Base-by-base conservation (phyloP, 2,797 vertebrate species). In the Prionace glauca region DNA sequence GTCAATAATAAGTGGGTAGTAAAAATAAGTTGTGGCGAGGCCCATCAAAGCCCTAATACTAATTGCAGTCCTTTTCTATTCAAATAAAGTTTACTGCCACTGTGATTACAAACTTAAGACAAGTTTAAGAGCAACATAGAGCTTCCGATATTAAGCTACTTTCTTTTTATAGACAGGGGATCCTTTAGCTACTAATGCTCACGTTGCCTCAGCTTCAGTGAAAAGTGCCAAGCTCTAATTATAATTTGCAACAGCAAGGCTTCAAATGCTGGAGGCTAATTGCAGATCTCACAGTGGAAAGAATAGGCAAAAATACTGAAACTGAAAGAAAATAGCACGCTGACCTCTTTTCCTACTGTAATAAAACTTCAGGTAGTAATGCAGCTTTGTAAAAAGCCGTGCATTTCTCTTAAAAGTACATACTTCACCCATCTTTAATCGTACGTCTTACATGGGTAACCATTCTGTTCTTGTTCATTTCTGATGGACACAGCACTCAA, bases 121-220 rank as follows among this genome's bases (percentile, higher is more conserved):
- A 9, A 24, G 2, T 60, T 90, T 24, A 62, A 90, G 29, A 90
- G 56, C 56, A 32, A 90, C 87, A 29, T 16, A 18, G 56, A 62
- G 14, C 56, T 90, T 90, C 87, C 29, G 3, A 29, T 32, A 14
- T 62, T 14, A 84, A 84, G 41, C 32, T n/a, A 3, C 50, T 60
- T 90, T 26, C 50, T 90, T 32, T 32, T 50, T 90, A 56, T 14
- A 5, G 94, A 94, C 95, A 93, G 96, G 96, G 96, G 96, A 96
- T 97, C 45, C 29, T 90, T 90, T n/a, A 56, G 96, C 96, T 97
- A 96, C 96, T 87, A 96, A 95, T 92, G 41, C 96, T 96, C 97
- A 96, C 95, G 96, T 96, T 95, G 96, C 96, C 96, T 96, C 77
- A 96, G 96, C 86, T 95, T 96, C 96, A 96, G 96, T 97, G 96